Conservation (phyloP, 2,888 invertebrate species). For the Thera britannica region DNA sequence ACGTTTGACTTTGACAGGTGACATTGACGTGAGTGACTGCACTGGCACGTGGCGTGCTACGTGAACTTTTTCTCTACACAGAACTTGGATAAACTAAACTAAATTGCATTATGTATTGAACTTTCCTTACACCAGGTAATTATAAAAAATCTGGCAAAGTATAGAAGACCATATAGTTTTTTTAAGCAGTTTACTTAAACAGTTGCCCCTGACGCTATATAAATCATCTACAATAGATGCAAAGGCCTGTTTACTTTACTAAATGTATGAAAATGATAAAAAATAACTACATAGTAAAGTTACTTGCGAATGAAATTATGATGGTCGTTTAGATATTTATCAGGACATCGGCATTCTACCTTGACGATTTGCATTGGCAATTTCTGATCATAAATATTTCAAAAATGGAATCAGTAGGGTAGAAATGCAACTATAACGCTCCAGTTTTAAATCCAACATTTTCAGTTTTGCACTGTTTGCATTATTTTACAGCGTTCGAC, state of each 20-base stretch:
- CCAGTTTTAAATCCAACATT: no score
- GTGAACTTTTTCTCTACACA: background rate
- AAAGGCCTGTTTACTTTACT: no score
- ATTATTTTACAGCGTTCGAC: no score
- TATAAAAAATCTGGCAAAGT: no score
- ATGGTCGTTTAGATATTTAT: background rate
- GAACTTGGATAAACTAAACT: background rate
- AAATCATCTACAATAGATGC: no score
- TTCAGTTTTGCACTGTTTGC: no score
- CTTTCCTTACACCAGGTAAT: no score
- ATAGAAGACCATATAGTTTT: no score
- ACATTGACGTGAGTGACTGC: conserved; percentile 16
- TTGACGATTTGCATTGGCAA: conserved; percentile 1
- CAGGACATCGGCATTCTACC: conserved; percentile 3
- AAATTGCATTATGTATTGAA: background rate
- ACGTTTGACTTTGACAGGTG: conserved; percentile 29
- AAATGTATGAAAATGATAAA: no score
- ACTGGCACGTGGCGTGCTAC: background rate
- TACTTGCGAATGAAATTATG: background rate
- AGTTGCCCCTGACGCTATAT: no score
- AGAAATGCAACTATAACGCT: background rate
- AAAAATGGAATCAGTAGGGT: conserved; percentile 10
- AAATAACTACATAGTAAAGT: no score
- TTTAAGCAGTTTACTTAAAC: no score
- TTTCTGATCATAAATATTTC: background rate